A percentile compares a stretch with the other conserved stretches of the same genome.
phyloP scores from a whole-genome alignment of 53 echinoderm and acorn worm genomes.

The Astropecten irregularis region DNA sequence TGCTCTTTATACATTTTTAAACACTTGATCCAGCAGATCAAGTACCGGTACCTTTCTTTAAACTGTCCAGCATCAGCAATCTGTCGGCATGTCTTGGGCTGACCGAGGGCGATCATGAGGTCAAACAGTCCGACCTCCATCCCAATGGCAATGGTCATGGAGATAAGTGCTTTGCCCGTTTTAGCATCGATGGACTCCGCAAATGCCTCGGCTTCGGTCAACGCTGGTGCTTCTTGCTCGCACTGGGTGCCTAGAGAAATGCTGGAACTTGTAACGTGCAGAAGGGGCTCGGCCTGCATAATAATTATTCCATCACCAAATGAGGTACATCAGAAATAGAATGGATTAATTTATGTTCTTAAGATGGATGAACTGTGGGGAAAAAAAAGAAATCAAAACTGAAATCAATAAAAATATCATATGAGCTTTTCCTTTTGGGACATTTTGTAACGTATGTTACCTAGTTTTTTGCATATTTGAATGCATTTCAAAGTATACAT shows the following conservation, averaged over 20 bases:
- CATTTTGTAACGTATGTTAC: too few relatives aligned
- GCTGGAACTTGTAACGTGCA: neutral
- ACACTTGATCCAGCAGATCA: too few relatives aligned
- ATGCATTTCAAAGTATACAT: too few relatives aligned
- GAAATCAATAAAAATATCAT: too few relatives aligned
- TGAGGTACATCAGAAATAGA: too few relatives aligned
- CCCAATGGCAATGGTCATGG: neutral
- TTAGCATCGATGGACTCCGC: neutral
- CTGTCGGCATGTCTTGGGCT: conserved; percentile 13
- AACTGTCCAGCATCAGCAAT: conserved; percentile 21
- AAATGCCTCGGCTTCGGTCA: neutral
- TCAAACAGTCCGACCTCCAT: conserved; percentile 12
- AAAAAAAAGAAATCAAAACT: too few relatives aligned
- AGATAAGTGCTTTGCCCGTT: neutral
- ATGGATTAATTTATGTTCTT: too few relatives aligned
- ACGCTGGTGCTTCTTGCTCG: neutral
- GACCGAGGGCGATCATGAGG: conserved; percentile 5
- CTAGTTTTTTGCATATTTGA: too few relatives aligned
- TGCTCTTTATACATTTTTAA: too few relatives aligned
- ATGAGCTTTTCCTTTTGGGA: too few relatives aligned
- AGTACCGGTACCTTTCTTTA: conserved; percentile 10
- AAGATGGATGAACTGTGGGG: too few relatives aligned
- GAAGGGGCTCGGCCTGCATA: neutral
- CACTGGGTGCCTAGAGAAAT: neutral
- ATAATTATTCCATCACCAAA: too few relatives aligned